Percentiles rank a stretch among this genome's conserved stretches.
These are phyloP conservation scores for Torymus aiolomorphi DNA, from an alignment of 2,888 invertebrate species.

Conservation along the genomic window DNA sequence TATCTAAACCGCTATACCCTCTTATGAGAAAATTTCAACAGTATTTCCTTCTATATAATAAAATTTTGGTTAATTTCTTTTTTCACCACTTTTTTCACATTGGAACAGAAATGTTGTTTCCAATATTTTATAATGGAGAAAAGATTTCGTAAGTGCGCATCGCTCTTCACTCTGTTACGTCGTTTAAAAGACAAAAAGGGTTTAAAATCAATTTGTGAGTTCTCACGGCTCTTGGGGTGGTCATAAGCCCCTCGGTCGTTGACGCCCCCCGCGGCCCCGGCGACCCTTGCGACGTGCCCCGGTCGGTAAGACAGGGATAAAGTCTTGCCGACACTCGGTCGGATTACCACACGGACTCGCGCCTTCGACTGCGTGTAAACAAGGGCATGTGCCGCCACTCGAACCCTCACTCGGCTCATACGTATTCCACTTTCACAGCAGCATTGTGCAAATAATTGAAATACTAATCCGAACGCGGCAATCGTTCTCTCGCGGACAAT, in stretches of 20 bases:
- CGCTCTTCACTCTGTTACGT: too few relatives aligned
- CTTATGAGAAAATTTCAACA: too few relatives aligned
- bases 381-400: conserved; percentile 71
- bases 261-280: not conserved
- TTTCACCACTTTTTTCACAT: too few relatives aligned
- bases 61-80: too few relatives aligned
- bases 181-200: conserved; percentile 42
- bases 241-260: not conserved
- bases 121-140: too few relatives aligned
- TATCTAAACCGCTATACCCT: too few relatives aligned
- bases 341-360: conserved; percentile 60
- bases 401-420: conserved; percentile 12
- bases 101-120: too few relatives aligned
- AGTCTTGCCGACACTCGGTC: conserved; percentile 66
- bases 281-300: conserved; percentile 24
- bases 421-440: conserved; percentile 45
- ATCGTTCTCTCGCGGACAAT: conserved; percentile 33
- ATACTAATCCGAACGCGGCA: conserved; percentile 70
- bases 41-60: too few relatives aligned
- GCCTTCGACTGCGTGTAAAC: conserved; percentile 65
- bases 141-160: too few relatives aligned
- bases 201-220: conserved; percentile 55
- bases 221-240: conserved; percentile 42
- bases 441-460: conserved; percentile 75
- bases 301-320: conserved; percentile 66